A percentile compares a stretch with the other conserved stretches of the same genome.
Conservation (phyloP, 2,888 invertebrate genomes). For the Augochlorella aurata region DNA sequence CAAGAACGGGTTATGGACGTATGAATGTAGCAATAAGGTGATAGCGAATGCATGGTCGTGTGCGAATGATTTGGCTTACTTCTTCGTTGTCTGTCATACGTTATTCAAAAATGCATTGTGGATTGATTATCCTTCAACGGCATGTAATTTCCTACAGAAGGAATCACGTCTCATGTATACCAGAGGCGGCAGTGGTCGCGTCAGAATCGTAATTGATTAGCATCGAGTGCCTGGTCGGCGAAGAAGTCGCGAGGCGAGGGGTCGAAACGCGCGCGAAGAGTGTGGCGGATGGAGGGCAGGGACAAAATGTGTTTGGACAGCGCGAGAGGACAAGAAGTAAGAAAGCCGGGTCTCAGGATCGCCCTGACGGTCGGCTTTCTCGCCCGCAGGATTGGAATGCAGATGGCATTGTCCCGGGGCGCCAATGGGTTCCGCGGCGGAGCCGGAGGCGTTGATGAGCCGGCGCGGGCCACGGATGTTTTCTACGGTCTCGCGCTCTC, state of each 20-base stretch:
- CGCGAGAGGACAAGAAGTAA: conserved; percentile 45
- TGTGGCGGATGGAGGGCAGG: conserved; percentile 8
- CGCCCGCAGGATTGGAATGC: conserved; percentile 76
- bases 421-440: conserved; percentile 74
- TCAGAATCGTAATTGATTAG: neutral
- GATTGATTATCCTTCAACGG: too few species aligned
- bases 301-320: conserved; percentile 30
- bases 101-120: too few species aligned
- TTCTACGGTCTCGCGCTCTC: conserved; percentile 69
- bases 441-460: conserved; percentile 78
- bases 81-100: too few species aligned
- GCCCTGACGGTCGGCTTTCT: conserved; percentile 59
- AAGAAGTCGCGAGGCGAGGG: neutral
- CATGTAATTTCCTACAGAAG: too few species aligned
- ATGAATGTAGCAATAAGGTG: too few species aligned
- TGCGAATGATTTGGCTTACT: too few species aligned
- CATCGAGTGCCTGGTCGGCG: neutral
- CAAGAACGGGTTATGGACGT: too few species aligned
- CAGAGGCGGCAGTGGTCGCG: neutral
- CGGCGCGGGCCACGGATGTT: conserved; percentile 78
- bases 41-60: too few species aligned
- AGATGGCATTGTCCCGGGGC: conserved; percentile 79
- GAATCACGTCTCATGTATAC: too few species aligned
- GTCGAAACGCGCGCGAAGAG: too few species aligned
- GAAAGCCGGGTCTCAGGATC: conserved; percentile 29